Conservation (phyloP, 2,888 invertebrate species). For the Eupsilia transversa region DNA sequence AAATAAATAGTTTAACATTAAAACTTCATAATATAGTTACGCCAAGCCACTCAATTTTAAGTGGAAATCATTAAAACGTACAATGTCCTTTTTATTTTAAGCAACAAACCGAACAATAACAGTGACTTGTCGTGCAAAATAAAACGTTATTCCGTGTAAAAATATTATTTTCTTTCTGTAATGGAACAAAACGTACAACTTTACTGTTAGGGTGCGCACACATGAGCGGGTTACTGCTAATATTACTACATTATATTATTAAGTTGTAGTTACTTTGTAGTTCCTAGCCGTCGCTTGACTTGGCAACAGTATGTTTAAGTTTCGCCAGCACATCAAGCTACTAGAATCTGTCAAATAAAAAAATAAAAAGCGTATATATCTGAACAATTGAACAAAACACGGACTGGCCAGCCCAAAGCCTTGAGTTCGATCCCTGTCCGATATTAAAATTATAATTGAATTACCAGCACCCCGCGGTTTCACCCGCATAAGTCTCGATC, state of each 20-base stretch:
- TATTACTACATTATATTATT: background rate
- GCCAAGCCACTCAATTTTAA: background rate
- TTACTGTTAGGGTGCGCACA: slow-evolving; percentile 23
- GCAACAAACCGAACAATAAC: slow-evolving; percentile 30
- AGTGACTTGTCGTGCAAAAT: slow-evolving; percentile 30
- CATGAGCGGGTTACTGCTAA: slow-evolving; percentile 9
- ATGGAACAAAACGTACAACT: slow-evolving; percentile 38
- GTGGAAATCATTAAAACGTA: slow-evolving; percentile 14
- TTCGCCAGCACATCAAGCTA: too few relatives aligned
- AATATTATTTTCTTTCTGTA: slow-evolving; percentile 48
- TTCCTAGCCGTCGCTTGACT: too few relatives aligned
- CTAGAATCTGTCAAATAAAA: too few relatives aligned
- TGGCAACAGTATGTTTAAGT: too few relatives aligned
- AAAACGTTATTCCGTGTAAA: slow-evolving; percentile 45
- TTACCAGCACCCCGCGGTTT: too few relatives aligned
- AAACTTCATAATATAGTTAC: background rate
- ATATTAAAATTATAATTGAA: too few relatives aligned
- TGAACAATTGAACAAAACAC: too few relatives aligned
- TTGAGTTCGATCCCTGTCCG: too few relatives aligned
- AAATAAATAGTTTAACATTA: background rate
- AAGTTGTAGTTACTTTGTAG: background rate
- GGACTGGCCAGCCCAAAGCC: too few relatives aligned
- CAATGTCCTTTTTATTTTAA: slow-evolving; percentile 17
- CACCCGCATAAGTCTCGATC: too few relatives aligned
- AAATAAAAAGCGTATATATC: too few relatives aligned